Conservation (phyloP, 2,888 invertebrate species). For the Torymus tubicola region DNA sequence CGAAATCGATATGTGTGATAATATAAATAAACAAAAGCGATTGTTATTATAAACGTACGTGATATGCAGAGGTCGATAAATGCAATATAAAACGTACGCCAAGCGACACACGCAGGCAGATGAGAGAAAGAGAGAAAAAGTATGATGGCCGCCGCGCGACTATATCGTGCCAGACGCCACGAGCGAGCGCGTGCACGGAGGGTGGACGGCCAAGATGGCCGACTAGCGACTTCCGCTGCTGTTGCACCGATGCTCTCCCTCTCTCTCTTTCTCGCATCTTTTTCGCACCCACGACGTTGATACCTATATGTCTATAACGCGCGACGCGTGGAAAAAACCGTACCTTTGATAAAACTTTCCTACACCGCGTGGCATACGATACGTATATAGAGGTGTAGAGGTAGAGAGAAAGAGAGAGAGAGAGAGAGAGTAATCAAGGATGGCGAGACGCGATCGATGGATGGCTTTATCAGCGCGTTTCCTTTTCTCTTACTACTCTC, state of each 20-base stretch:
- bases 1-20: too few species aligned
- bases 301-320: too few species aligned
- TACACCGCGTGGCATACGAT: too few species aligned
- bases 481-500: background rate
- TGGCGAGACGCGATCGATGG: constrained; percentile 42
- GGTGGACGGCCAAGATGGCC: constrained; percentile 63
- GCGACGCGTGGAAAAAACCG: background rate
- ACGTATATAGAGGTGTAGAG: too few species aligned
- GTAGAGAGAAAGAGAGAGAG: too few species aligned
- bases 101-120: background rate
- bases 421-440: too few species aligned
- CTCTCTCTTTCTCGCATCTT: background rate
- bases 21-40: too few species aligned
- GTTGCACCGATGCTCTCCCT: background rate
- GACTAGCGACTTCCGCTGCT: constrained; percentile 61
- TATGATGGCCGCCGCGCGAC: constrained; percentile 22
- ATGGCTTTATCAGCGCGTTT: background rate
- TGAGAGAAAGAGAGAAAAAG: constrained; percentile 12
- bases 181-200: background rate
- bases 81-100: background rate
- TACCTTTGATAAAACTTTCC: too few species aligned
- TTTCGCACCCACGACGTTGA: too few species aligned
- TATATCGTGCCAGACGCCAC: background rate
- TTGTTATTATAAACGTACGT: too few species aligned
- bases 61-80: too few species aligned